Conservation (phyloP, 2,888 invertebrate species). For the Xanthorhoe spadicearia region DNA sequence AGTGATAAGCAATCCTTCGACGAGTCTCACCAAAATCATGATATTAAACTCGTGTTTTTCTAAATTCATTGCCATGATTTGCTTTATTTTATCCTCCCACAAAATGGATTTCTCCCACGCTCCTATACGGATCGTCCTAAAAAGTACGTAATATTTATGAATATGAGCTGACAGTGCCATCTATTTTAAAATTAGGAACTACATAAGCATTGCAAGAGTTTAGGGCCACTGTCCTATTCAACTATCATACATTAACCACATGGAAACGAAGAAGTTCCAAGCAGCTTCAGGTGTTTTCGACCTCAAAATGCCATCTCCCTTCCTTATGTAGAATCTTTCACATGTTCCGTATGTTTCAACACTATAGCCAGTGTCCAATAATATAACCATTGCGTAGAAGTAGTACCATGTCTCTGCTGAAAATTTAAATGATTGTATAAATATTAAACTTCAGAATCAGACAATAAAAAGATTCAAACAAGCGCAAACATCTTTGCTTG, state of each 20-base stretch:
- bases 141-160: constrained; percentile 20
- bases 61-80: constrained; percentile 51
- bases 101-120: constrained; percentile 84
- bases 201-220: too few relatives aligned
- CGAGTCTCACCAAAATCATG: constrained; percentile 77
- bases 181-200: too few relatives aligned
- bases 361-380: constrained; percentile 85
- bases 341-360: constrained; percentile 79
- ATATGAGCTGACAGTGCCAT: too few relatives aligned
- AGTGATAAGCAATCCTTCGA: constrained; percentile 83
- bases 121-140: constrained; percentile 82
- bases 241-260: constrained; percentile 85
- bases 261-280: constrained; percentile 80
- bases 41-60: constrained; percentile 63
- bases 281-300: constrained; percentile 82
- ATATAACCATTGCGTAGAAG: constrained; percentile 81
- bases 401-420: constrained; percentile 86
- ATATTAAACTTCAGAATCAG: too few relatives aligned
- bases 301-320: constrained; percentile 74
- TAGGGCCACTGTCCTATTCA: too few relatives aligned
- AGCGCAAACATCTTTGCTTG: too few relatives aligned
- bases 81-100: constrained; percentile 80
- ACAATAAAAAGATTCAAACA: too few relatives aligned
- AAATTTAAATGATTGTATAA: constrained; percentile 46
- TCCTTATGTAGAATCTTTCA: constrained; percentile 81